Evolutionary conservation across 2,797 vertebrate genomes (phyloP), one percentile per base, ranked within the genome.

Genomic region (Coregonus suidteri): DNA sequence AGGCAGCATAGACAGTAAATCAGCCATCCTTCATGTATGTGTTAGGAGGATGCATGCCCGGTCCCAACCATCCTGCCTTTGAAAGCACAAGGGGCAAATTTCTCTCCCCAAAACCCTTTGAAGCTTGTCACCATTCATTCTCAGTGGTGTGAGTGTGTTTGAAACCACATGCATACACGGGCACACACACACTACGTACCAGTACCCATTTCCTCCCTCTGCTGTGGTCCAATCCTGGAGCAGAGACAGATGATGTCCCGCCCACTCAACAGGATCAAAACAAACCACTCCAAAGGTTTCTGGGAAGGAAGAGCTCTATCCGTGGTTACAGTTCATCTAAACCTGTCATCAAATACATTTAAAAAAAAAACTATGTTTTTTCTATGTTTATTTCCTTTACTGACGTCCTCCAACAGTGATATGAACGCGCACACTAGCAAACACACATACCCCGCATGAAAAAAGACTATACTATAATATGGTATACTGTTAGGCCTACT

Each of bases 261-360:
- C 62, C 15, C 15, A 68, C 41, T 18, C 6, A 34, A 62, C 31
- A 41, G 47, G 75, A 71, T 73, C 64, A 75, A 59, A 74, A 80
- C 75, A 70, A 62, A 73, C 71, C 71, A 65, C 75, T 71, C 15
- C 75, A 77, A 74, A 81, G 52, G 16, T 18, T 37, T 65, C 14
- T 1, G 25, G 67, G 35, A 65, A 77, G 65, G 65, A 77, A 74
- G 25, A 11, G 34, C 68, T 65, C 54, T 56, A 35, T 64, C 25
- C 64, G 1, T 70, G 52, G 34, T 16, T 70, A 64, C 52, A 35
- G 51, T 37, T 54, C 25, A 54, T 11, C 4, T 35, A 72, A 53
- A 75, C 41, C 13, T 14, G 25, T 56, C 31, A 64, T 25, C 59
- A 7, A 25, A 64, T 64, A 6, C 53, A 59, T 18, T 25, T 1